Percentiles rank a stretch among this genome's conserved stretches.
Evolutionary conservation across 2,888 invertebrate genomes (phyloP).

Genomic region (Luperina testacea): DNA sequence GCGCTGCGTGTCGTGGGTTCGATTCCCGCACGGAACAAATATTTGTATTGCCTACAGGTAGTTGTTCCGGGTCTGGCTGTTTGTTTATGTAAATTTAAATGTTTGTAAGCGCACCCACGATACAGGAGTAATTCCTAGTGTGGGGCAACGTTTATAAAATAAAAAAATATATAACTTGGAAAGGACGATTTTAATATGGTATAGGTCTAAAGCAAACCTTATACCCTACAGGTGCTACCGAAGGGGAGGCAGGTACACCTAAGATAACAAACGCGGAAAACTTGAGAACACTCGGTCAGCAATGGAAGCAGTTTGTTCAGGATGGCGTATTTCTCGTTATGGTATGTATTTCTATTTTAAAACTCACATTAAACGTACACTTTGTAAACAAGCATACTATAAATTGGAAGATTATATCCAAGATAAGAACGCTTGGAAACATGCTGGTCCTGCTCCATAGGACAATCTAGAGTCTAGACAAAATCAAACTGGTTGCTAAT

Average conservation of each 20-base stretch:
- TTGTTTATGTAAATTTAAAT: too few species aligned
- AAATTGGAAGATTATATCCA: not conserved
- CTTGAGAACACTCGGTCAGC: constrained; percentile 86
- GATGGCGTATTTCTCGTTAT: constrained; percentile 81
- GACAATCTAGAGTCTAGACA: too few species aligned
- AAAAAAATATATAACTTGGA: not conserved
- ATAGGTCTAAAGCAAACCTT: not conserved
- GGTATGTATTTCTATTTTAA: not conserved
- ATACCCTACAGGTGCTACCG: constrained; percentile 6
- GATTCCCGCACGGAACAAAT: too few species aligned
- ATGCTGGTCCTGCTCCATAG: too few species aligned
- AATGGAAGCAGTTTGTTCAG: constrained; percentile 90
- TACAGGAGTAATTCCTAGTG: too few species aligned
- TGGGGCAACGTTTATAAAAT: too few species aligned
- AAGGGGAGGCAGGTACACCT: not conserved
- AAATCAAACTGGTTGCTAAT: not conserved
- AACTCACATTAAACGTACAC: not conserved
- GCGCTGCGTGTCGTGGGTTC: too few species aligned
- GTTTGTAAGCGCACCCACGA: too few species aligned
- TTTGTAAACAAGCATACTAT: not conserved
- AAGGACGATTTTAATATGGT: not conserved
- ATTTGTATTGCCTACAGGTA: too few species aligned
- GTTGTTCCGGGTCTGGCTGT: too few species aligned
- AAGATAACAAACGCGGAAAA: constrained; percentile 56
- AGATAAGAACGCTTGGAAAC: not conserved